A percentile compares a stretch with the other conserved stretches of the same genome.
Conservation (phyloP, 2,888 invertebrate species). For the Myopa tessellatipennis region DNA sequence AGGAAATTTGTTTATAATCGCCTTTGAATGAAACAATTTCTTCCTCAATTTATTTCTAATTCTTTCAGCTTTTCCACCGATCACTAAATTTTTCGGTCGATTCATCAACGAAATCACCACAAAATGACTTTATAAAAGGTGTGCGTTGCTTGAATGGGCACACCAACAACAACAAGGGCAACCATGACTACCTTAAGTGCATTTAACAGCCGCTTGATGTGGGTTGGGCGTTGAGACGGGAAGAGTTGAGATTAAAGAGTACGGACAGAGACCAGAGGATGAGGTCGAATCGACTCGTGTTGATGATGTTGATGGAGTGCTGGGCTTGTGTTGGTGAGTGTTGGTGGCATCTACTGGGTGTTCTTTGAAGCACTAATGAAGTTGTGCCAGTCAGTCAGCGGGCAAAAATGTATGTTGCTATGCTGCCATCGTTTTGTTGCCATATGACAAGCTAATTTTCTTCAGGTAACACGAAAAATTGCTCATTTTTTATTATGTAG, state of each 20-base stretch:
- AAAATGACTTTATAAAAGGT: constrained; percentile 38
- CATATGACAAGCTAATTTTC: constrained; percentile 43
- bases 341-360: constrained; percentile 42
- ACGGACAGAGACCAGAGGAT: constrained; percentile 19
- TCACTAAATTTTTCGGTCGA: constrained; percentile 33
- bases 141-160: not conserved
- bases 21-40: constrained; percentile 31
- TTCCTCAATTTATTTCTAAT: constrained; percentile 15
- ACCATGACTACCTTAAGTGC: not conserved
- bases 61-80: constrained; percentile 19
- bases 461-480: not conserved
- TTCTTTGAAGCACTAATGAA: constrained; percentile 42
- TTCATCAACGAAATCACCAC: constrained; percentile 40
- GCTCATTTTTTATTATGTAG: constrained; percentile 21
- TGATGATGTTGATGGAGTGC: not conserved
- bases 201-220: constrained; percentile 27
- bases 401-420: not conserved
- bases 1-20: constrained; percentile 53
- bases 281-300: not conserved
- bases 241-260: constrained; percentile 25
- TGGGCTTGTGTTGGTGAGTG: constrained; percentile 1
- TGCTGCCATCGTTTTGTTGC: constrained; percentile 16
- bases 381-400: constrained; percentile 5
- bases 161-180: constrained; percentile 8
- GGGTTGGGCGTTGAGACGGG: constrained; percentile 9